phyloP scores from a whole-genome alignment of 2,888 invertebrate species.

The Eubasilissa splendida region DNA sequence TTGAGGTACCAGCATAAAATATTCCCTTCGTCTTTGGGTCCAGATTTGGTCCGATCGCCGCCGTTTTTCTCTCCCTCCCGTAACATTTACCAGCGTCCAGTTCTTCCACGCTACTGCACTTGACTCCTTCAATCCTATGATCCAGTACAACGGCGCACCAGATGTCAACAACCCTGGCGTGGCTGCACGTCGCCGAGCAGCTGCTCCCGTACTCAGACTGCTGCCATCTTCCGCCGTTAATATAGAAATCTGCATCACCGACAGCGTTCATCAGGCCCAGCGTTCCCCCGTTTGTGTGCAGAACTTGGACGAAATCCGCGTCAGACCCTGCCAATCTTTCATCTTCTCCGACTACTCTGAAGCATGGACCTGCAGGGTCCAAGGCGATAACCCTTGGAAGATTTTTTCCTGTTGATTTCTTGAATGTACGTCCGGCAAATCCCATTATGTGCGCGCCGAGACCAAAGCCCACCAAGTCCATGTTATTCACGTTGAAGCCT shows the following conservation, averaged over 20 bases:
- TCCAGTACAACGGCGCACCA: slow-evolving; percentile 43
- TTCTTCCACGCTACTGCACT: slow-evolving; percentile 31
- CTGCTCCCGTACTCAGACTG: slow-evolving; percentile 10
- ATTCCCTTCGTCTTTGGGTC: slow-evolving; percentile 41
- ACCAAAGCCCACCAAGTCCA: slow-evolving; percentile 51
- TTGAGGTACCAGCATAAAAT: slow-evolving; percentile 26
- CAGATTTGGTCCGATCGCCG: slow-evolving; percentile 39
- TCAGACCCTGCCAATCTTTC: slow-evolving; percentile 31
- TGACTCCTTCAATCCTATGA: slow-evolving; percentile 31
- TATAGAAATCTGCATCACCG: slow-evolving; percentile 51
- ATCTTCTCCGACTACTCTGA: slow-evolving; percentile 18
- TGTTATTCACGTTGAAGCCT: slow-evolving; percentile 38
- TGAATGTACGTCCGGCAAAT: slow-evolving; percentile 47
- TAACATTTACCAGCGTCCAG: slow-evolving; percentile 8
- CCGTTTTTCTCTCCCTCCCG: slow-evolving; percentile 6
- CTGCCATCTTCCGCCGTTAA: slow-evolving; percentile 51
- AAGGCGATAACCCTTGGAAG: slow-evolving; percentile 44
- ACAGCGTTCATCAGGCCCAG: slow-evolving; percentile 45
- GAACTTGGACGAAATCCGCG: slow-evolving; percentile 47
- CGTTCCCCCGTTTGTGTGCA: slow-evolving; percentile 51
- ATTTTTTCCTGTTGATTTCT: slow-evolving; percentile 48
- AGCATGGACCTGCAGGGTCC: slow-evolving; percentile 54
- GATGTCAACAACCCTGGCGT: slow-evolving; percentile 40
- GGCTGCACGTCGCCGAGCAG: slow-evolving; percentile 48
- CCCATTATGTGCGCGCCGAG: slow-evolving; percentile 53